These are phyloP conservation scores for Dinothrombium tinctorium DNA, from an alignment of 1,140 invertebrate species.

Conservation along the genomic window DNA sequence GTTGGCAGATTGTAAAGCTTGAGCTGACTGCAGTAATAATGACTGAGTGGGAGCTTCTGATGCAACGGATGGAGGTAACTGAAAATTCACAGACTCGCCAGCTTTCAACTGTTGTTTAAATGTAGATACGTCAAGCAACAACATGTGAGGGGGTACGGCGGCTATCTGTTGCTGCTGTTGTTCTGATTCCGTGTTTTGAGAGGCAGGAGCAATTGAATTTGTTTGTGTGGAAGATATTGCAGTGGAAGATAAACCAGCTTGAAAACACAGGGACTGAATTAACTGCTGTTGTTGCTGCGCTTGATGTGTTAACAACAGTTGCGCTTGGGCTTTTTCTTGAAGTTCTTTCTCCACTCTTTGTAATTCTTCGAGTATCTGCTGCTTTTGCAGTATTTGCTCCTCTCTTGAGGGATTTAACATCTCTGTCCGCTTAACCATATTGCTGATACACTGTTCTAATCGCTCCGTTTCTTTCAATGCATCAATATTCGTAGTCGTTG, in stretches of 20 bases:
- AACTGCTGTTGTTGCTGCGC: constrained; percentile 19
- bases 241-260: constrained; percentile 17
- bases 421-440: constrained; percentile 23
- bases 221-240: constrained; percentile 16
- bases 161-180: neutral
- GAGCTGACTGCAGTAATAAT: too few species aligned
- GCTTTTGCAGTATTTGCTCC: constrained; percentile 41
- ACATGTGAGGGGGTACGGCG: neutral
- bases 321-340: constrained; percentile 31
- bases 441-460: constrained; percentile 22
- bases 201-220: neutral
- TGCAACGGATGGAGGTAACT: neutral
- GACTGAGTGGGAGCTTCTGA: too few species aligned
- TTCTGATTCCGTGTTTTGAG: neutral
- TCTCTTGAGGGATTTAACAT: constrained; percentile 24
- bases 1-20: too few species aligned
- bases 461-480: constrained; percentile 21
- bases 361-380: constrained; percentile 49
- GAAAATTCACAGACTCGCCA: neutral
- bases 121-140: neutral
- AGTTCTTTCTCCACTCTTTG: constrained; percentile 47
- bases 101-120: neutral
- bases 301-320: constrained; percentile 11
- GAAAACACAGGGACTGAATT: constrained; percentile 2
- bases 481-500: constrained; percentile 7